phyloP scores from a whole-genome alignment of 2,113 vertebrate species.

The Lophius piscatorius region DNA sequence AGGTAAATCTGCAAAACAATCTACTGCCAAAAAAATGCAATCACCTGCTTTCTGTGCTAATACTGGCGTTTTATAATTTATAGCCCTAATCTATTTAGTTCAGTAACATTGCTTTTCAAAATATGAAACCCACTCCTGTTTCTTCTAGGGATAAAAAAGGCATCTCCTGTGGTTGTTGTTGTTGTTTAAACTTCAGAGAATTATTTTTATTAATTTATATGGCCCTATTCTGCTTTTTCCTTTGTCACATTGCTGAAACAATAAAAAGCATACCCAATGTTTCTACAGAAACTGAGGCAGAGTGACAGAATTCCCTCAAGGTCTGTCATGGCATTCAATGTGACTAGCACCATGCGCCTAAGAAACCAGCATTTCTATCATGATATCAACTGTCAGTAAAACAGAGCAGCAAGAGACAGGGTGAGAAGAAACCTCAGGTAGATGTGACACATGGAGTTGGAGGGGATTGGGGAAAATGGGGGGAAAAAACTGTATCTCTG shows the following conservation, averaged over 20 bases:
- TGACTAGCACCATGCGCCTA: constrained; percentile 40
- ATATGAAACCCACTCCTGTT: background rate
- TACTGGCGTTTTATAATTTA: background rate
- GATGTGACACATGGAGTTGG: constrained; percentile 28
- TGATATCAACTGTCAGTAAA: constrained; percentile 64
- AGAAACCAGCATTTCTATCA: constrained; percentile 57
- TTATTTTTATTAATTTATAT: background rate
- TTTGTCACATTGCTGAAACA: constrained; percentile 18
- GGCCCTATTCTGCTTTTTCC: constrained; percentile 14
- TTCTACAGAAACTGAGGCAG: constrained; percentile 22
- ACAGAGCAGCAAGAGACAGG: constrained; percentile 39
- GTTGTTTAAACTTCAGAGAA: background rate
- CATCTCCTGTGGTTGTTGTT: background rate
- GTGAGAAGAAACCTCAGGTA: constrained; percentile 49
- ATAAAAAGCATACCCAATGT: constrained; percentile 37
- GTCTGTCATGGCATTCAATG: constrained; percentile 49
- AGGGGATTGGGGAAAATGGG: constrained; percentile 32
- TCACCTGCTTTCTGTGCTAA: background rate
- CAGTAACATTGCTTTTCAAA: background rate
- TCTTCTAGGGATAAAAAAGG: constrained; percentile 4
- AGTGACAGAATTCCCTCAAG: constrained; percentile 51
- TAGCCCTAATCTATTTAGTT: background rate
- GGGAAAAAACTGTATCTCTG: constrained; percentile 50
- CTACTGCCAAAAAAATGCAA: too few species aligned
- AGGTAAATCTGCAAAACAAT: too few species aligned